phyloP scores from a whole-genome alignment of 2,113 vertebrate genomes.

The Oncorhynchus keta region DNA sequence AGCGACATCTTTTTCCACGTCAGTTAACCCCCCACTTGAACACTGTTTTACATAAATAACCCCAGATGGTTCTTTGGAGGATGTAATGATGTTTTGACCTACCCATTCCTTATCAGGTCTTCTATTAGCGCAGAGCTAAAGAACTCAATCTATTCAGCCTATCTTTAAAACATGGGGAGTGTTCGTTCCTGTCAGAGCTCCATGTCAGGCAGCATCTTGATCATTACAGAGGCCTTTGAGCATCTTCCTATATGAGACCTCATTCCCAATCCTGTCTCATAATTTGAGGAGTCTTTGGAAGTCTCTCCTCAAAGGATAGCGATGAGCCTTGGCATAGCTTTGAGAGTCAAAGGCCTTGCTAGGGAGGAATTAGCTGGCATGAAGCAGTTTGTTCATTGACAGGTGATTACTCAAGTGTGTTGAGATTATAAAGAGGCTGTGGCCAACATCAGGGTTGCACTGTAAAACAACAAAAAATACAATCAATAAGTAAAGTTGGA shows the following conservation, averaged over 20 bases:
- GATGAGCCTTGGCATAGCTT: constrained; percentile 50
- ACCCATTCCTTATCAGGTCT: constrained; percentile 28
- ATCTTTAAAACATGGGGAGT: constrained; percentile 46
- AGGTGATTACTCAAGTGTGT: constrained; percentile 30
- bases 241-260: constrained; percentile 16
- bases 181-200: constrained; percentile 54
- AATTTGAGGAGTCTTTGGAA: constrained; percentile 63
- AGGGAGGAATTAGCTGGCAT: constrained; percentile 37
- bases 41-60: constrained; percentile 62
- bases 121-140: constrained; percentile 45
- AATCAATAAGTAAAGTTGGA: constrained; percentile 49
- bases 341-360: constrained; percentile 48
- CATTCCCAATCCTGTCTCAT: constrained; percentile 35
- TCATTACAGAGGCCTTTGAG: constrained; percentile 65
- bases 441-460: constrained; percentile 11
- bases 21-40: constrained; percentile 38
- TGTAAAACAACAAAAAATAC: constrained; percentile 17
- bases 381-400: constrained; percentile 28
- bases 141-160: constrained; percentile 38
- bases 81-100: constrained; percentile 44
- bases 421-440: constrained; percentile 6
- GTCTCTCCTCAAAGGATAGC: constrained; percentile 61
- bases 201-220: constrained; percentile 54
- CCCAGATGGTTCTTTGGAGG: constrained; percentile 35
- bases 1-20: no score